Conservation (phyloP, 2,888 invertebrate genomes). For the Dynastes hyllus region DNA sequence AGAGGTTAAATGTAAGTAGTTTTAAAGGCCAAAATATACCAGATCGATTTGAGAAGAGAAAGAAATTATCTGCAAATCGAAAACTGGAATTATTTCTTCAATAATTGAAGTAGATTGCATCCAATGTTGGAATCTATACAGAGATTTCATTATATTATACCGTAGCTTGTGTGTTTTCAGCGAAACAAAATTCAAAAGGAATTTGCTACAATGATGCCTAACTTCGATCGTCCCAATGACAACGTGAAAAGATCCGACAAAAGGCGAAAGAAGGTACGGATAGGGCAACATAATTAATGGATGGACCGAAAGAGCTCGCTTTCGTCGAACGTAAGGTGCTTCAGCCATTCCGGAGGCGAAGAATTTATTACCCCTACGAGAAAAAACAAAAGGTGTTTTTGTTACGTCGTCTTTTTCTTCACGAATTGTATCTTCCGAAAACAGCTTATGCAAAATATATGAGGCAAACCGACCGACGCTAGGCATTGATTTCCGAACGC, state of each 20-base stretch:
- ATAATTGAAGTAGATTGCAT: too few species aligned
- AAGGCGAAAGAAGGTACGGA: background rate
- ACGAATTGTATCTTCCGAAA: background rate
- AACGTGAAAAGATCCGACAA: background rate
- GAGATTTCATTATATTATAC: too few species aligned
- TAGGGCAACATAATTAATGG: background rate
- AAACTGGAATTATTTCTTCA: too few species aligned
- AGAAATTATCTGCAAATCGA: too few species aligned
- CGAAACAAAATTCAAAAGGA: too few species aligned
- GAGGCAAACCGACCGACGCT: background rate
- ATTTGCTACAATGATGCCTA: too few species aligned
- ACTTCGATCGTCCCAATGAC: too few species aligned
- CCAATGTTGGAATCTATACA: too few species aligned
- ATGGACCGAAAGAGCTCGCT: background rate
- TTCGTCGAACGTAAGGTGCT: background rate
- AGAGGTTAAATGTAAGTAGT: too few species aligned
- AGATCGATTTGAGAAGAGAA: too few species aligned
- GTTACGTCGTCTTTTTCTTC: background rate
- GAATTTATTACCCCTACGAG: background rate
- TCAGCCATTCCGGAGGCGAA: background rate
- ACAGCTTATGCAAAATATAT: slow-evolving; percentile 1
- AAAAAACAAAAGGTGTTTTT: background rate
- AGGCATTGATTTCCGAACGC: slow-evolving; percentile 6
- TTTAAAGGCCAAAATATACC: too few species aligned
- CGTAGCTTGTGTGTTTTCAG: too few species aligned